Conservation (phyloP, 1,140 invertebrate species). For the Zaprionus ghesquierei region DNA sequence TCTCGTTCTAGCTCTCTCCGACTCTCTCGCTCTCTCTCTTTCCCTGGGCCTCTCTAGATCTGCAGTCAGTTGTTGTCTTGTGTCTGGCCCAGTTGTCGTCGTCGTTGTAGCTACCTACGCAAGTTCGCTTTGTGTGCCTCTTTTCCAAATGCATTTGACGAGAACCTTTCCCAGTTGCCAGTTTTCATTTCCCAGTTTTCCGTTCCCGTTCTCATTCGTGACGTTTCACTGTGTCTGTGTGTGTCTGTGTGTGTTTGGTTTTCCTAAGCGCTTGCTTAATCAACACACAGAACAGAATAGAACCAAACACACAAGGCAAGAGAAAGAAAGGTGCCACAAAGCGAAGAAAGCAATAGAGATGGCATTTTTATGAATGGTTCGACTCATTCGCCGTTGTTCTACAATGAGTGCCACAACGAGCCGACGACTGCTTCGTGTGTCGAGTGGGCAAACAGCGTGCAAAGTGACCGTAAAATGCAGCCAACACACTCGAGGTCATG, state of each 20-base stretch:
- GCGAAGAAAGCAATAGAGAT: slow-evolving; percentile 70
- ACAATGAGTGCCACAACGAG: slow-evolving; percentile 45
- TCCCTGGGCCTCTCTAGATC: not conserved
- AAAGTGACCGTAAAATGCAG: slow-evolving; percentile 63
- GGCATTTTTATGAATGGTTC: slow-evolving; percentile 75
- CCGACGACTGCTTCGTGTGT: slow-evolving; percentile 39
- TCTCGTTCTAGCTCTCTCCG: not conserved
- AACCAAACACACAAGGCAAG: slow-evolving; percentile 14
- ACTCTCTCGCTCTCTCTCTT: not conserved
- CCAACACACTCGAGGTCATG: slow-evolving; percentile 68
- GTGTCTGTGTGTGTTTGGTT: slow-evolving; percentile 36
- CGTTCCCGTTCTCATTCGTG: slow-evolving; percentile 20
- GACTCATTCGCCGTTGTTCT: slow-evolving; percentile 36
- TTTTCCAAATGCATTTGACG: slow-evolving; percentile 29
- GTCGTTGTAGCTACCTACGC: slow-evolving; percentile 36
- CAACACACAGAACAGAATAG: slow-evolving; percentile 26
- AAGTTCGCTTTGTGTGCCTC: slow-evolving; percentile 20
- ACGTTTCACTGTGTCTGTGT: not conserved
- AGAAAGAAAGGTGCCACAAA: slow-evolving; percentile 62
- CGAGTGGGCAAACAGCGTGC: slow-evolving; percentile 60
- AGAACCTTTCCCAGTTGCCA: slow-evolving; percentile 38
- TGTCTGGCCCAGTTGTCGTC: slow-evolving; percentile 41
- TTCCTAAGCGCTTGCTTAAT: slow-evolving; percentile 49
- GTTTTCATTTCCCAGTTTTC: slow-evolving; percentile 23
- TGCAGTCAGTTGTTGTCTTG: slow-evolving; percentile 14